Evolutionary conservation across 1,140 invertebrate species (phyloP), one percentile per base, ranked within the genome.

Genomic region (Hypsibius dujardini): DNA sequence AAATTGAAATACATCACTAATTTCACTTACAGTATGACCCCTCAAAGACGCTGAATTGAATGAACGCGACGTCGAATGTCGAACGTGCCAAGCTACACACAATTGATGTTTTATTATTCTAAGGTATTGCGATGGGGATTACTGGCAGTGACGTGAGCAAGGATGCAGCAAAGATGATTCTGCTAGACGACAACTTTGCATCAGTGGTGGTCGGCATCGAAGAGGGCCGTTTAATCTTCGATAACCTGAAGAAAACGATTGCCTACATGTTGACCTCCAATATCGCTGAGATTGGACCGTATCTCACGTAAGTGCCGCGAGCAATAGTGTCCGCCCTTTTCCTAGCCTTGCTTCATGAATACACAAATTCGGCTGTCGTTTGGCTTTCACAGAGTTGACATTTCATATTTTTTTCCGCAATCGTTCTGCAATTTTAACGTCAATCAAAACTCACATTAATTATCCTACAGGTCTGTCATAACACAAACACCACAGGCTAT

Each of bases 401-500:
- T 28, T 28, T 28, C 28, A 28, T 28, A 28, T 28, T 28, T 28
- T 28, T 28, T 28, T 28, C 28, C 28, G 28, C 28, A 28, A 28
- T 28, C 28, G 28, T 28, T 28, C 28, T 28, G 28, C 28, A 28
- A 28, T 28, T 28, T 28, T 28, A 28, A 28, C 28, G 28, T 28
- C 28, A 28, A 28, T 28, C 28, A 28, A 28, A 28, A 28, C 28
- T 28, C 28, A 28, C 28, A 28, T 28, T 28, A 28, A 28, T 28
- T 28, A 28, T 28, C 28, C 28, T 28, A 28, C 28, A 28, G 28
- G 28, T 84, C 84, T 74, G 82, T 84, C 70, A 72, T 83, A 45
- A 78, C 78, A 71, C 79, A 79, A 46, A 81, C 84, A 72, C 83
- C 83, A 2, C 76, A 84, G 28, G 82, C 83, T 2, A 74, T 84